Conservation (phyloP, 2,113 vertebrate species). For the Crotalus helleri region DNA sequence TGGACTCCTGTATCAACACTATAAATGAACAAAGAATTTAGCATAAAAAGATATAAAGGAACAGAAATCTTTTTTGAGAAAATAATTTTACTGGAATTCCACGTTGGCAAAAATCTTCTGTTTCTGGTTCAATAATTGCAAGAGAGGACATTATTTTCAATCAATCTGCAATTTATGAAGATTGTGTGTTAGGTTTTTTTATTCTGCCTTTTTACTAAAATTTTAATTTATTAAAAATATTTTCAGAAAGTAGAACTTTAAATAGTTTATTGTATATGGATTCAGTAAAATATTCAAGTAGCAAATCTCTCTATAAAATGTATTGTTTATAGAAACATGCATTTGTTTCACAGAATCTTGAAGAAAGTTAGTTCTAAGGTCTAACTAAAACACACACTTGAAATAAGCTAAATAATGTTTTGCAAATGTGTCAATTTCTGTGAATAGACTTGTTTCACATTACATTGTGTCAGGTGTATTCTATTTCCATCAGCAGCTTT, state of each 20-base stretch:
- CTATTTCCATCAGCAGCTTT: neutral
- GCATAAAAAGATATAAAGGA: constrained; percentile 21
- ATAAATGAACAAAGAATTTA: neutral
- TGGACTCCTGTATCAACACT: accelerated
- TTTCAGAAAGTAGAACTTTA: neutral
- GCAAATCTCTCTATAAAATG: constrained; percentile 20
- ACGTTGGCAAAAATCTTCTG: neutral
- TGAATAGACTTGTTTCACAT: neutral
- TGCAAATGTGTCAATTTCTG: neutral
- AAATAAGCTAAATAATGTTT: neutral
- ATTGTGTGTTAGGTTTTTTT: neutral
- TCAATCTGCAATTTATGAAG: constrained; percentile 29
- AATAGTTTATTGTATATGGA: constrained; percentile 28
- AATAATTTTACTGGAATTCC: constrained; percentile 26
- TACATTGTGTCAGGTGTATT: neutral
- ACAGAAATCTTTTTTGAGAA: neutral
- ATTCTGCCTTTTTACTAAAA: constrained; percentile 31
- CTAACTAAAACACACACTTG: neutral
- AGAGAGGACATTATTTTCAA: constrained; percentile 35
- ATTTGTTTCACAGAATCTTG: neutral
- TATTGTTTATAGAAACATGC: neutral
- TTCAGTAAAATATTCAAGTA: constrained; percentile 24
- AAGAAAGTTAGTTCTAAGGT: neutral
- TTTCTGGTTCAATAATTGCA: constrained; percentile 28
- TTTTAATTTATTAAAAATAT: constrained; percentile 35